Conservation (phyloP, 2,888 invertebrate genomes). For the Hedya salicella region DNA sequence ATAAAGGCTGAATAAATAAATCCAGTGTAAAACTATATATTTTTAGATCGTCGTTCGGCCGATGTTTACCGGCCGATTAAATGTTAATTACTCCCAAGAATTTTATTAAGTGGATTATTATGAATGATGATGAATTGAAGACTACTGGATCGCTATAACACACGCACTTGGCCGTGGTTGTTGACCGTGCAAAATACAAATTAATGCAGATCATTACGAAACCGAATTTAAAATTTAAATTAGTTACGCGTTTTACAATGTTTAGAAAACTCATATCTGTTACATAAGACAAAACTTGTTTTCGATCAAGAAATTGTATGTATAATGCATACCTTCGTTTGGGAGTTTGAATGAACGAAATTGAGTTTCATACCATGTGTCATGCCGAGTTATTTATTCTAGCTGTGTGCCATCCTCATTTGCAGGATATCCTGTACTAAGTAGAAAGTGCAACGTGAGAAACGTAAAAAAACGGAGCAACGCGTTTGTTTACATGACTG, state of each 20-base stretch:
- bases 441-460: conserved; percentile 27
- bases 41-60: no score
- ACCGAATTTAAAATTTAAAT: conserved; percentile 13
- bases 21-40: no score
- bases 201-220: conserved; percentile 1
- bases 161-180: conserved; percentile 17
- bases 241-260: not conserved
- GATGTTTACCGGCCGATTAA: no score
- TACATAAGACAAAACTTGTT: not conserved
- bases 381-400: conserved; percentile 20
- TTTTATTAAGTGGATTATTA: no score
- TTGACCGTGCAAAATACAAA: conserved; percentile 1
- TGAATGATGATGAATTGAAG: no score
- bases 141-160: not conserved
- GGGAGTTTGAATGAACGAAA: not conserved
- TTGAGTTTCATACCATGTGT: not conserved
- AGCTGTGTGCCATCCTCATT: conserved; percentile 19
- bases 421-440: conserved; percentile 24
- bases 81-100: no score
- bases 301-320: not conserved
- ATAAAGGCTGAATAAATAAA: no score
- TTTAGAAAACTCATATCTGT: conserved; percentile 7
- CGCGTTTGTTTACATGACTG: not conserved
- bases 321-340: no score
- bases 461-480: not conserved